Conservation (phyloP, 2,113 vertebrate genomes). For the Lynx canadensis region DNA sequence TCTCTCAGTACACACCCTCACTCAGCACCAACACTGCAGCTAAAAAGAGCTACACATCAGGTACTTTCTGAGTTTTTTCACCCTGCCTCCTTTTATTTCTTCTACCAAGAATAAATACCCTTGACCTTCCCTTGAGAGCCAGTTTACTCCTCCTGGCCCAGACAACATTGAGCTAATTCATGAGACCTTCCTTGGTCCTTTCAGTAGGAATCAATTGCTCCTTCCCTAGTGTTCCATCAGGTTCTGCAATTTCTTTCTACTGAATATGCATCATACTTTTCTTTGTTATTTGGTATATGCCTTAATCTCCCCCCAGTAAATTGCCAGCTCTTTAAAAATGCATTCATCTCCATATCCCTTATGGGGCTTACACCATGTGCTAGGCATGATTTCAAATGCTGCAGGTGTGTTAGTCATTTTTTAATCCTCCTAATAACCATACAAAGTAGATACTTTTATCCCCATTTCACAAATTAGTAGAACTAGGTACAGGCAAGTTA, state of each 20-base stretch:
- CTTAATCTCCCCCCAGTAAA: neutral
- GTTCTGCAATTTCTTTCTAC: neutral
- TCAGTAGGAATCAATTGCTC: neutral
- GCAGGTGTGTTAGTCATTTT: neutral
- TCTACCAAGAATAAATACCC: neutral
- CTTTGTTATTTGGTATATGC: neutral
- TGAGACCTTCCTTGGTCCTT: neutral
- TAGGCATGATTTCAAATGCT: conserved; percentile 48
- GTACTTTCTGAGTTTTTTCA: neutral
- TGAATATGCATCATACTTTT: neutral
- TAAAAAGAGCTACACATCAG: neutral
- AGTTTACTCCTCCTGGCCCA: neutral
- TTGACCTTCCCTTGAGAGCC: neutral
- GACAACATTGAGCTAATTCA: neutral
- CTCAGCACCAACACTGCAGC: neutral
- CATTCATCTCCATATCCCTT: conserved; percentile 10
- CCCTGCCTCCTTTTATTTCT: neutral
- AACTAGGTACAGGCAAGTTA: neutral
- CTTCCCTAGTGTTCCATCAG: neutral
- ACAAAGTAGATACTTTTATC: neutral
- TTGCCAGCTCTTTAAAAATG: conserved; percentile 1
- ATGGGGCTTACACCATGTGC: neutral
- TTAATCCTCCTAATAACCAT: neutral
- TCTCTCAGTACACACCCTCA: neutral
- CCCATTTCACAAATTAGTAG: conserved; percentile 2